Conservation (phyloP, 2,888 invertebrate species). For the Nemurella pictetii region DNA sequence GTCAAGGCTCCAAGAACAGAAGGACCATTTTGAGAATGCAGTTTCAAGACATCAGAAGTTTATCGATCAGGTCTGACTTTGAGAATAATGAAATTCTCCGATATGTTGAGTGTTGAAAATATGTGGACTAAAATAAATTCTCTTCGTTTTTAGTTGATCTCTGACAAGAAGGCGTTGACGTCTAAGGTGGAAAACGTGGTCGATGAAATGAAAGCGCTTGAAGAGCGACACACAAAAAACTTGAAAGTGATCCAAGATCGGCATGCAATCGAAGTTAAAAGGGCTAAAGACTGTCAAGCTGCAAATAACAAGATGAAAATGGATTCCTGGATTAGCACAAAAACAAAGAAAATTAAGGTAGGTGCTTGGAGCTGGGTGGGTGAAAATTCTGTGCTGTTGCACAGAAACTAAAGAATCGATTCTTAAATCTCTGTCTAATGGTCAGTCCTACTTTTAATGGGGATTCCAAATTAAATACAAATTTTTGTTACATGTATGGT, state of each 20-base stretch:
- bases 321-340: constrained; percentile 81
- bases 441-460: no score
- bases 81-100: constrained; percentile 2
- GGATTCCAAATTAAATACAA: no score
- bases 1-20: constrained; percentile 59
- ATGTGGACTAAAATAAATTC: not conserved
- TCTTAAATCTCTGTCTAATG: no score
- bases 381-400: not conserved
- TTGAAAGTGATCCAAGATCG: constrained; percentile 73
- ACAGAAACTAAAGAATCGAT: constrained; percentile 22
- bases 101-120: not conserved
- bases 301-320: constrained; percentile 75
- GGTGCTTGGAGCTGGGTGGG: not conserved
- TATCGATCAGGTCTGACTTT: constrained; percentile 75
- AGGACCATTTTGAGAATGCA: constrained; percentile 72
- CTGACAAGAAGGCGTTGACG: constrained; percentile 76
- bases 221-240: constrained; percentile 66
- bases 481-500: no score
- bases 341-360: constrained; percentile 84
- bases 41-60: constrained; percentile 80
- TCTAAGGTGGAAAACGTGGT: constrained; percentile 73
- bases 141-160: constrained; percentile 61
- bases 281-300: constrained; percentile 73
- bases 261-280: constrained; percentile 72
- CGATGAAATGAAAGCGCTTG: constrained; percentile 65